Base-by-base conservation (phyloP, 2,113 vertebrate species). In the Coptodon bakossiorum region DNA sequence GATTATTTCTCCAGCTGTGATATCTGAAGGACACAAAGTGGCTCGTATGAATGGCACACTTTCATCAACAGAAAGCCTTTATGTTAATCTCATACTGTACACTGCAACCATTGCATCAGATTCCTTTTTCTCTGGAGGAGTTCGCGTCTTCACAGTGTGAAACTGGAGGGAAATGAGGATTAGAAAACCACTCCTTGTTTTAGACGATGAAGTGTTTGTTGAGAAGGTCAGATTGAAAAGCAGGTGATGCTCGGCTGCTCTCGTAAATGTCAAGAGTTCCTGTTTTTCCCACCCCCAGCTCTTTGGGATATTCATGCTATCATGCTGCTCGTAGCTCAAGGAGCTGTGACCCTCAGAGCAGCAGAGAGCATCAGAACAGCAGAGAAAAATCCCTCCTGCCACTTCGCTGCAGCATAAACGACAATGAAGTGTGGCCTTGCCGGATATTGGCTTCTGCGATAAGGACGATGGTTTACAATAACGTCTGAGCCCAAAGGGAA, bases 181-280 rank as follows among this genome's bases (percentile, higher is more conserved):
- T 59, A 45, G 45, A 59, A 79, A 43, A 27, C 14, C 52, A 7
- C 43, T 19, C 57, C 45, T 36, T 22, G 78, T 78, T 56, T 80
- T 36, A 61, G 43, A 80, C 5, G 5, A 5, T 66, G 5, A 3
- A 90, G 81, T 82, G 66, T 88, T 88, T 61, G 34, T 31, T 5
- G 82, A 88, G 82, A 87, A 91, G 91, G 91, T 94, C 90, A 90
- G 3, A 85, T 57, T 73, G 45, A 76, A 59, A 86, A 85, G 13
- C 14, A 9, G 56, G 45, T 8, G 84, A 59, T 50, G 86, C 86
- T 79, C 43, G n/a, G 14, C 66, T 59, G 85, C 83, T 88, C 81
- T 22, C 8, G 16, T 85, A 92, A 92, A 92, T 91, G 89, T 93
- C 90, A 93, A 43, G 36, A 43, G 54, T 78, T 68, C 78, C 9